A percentile compares a stretch with the other conserved stretches of the same genome.
Conservation (phyloP, 64 coral and sea anemone species). For the Astreopora myriophthalma region DNA sequence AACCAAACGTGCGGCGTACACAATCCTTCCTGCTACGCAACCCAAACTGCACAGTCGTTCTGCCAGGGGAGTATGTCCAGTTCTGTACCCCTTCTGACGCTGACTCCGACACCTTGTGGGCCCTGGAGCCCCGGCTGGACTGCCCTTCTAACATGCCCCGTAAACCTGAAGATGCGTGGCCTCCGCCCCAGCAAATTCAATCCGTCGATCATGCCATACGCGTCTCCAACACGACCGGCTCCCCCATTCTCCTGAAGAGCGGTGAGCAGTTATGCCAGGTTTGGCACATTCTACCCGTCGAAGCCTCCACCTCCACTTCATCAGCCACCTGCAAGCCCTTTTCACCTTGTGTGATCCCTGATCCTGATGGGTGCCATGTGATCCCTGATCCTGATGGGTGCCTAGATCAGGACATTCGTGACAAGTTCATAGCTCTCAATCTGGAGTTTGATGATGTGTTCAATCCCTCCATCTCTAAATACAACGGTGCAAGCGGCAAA, state of each 20-base stretch:
- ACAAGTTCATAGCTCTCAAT: no score
- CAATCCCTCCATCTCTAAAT: no score
- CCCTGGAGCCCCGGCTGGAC: not conserved
- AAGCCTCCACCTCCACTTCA: not conserved
- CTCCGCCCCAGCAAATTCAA: not conserved
- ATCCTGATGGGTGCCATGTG: no score
- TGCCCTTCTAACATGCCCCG: not conserved
- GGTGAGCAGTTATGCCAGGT: conserved; percentile 12
- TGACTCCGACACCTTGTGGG: not conserved
- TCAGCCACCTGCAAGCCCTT: no score
- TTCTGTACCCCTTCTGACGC: not conserved
- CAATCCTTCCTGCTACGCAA: not conserved
- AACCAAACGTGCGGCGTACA: no score
- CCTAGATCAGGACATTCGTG: not conserved
- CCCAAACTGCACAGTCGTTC: not conserved
- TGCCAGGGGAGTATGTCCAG: not conserved
- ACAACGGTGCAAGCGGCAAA: not conserved
- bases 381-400: no score
- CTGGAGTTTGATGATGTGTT: no score
- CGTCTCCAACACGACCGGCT: conserved; percentile 1
- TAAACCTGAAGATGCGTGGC: conserved; percentile 1
- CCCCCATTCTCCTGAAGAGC: conserved; percentile 5
- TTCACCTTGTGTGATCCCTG: no score
- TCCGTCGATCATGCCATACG: conserved; percentile 33
- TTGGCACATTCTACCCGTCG: not conserved